Conservation (phyloP, 2,888 invertebrate species). For the Melangyna quadrimaculata region DNA sequence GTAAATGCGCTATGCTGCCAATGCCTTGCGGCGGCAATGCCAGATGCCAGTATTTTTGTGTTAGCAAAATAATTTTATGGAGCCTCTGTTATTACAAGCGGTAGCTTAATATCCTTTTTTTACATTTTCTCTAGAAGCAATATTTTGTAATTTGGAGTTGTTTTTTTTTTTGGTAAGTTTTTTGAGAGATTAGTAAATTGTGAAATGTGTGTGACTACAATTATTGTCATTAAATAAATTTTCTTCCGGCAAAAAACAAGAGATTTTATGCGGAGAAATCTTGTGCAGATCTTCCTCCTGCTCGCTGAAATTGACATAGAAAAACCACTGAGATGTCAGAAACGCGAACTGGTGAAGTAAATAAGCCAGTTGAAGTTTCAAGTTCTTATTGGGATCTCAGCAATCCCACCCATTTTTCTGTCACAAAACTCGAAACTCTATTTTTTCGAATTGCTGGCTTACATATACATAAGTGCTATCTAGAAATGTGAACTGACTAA, state of each 20-base stretch:
- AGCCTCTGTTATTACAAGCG: neutral
- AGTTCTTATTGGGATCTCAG: too few species aligned
- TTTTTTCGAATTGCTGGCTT: too few species aligned
- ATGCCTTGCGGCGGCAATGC: conserved; percentile 4
- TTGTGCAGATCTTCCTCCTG: too few species aligned
- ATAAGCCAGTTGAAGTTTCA: too few species aligned
- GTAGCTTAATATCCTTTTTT: neutral
- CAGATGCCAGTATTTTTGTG: conserved; percentile 1
- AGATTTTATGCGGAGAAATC: too few species aligned
- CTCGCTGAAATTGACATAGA: too few species aligned
- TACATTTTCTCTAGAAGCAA: neutral
- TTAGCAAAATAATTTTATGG: neutral
- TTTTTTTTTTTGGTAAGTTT: neutral
- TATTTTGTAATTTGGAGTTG: neutral
- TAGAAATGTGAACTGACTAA: too few species aligned
- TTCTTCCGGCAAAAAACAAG: neutral
- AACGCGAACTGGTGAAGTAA: too few species aligned
- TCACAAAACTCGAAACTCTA: too few species aligned
- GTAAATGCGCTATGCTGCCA: neutral
- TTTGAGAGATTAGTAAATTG: neutral
- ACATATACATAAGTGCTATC: too few species aligned
- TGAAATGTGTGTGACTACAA: neutral
- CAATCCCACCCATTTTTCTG: too few species aligned
- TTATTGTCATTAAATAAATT: neutral
- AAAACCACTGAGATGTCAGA: too few species aligned